Conservation (phyloP, 2,113 vertebrate genomes). For the human region DNA sequence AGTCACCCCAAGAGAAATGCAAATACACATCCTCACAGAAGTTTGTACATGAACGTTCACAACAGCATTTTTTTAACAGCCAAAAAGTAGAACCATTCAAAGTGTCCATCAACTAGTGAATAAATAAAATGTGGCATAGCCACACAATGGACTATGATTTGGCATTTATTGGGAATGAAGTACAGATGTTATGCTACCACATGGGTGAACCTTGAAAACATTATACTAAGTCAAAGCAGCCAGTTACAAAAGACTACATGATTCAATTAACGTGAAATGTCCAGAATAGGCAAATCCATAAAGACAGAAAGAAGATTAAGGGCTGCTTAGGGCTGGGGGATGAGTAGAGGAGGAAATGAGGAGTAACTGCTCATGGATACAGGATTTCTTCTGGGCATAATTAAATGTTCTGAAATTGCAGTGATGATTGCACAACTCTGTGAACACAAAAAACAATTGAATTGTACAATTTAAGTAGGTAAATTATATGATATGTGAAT, state of each 20-base stretch:
- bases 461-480: background rate
- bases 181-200: background rate
- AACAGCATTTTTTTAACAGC: background rate
- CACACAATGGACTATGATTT: background rate
- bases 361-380: background rate
- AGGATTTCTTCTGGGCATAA: background rate
- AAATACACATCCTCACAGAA: conserved; percentile 8
- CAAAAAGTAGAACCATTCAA: background rate
- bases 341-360: background rate
- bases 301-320: background rate
- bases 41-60: background rate
- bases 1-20: background rate
- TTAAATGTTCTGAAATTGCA: conserved; percentile 4
- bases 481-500: background rate
- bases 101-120: background rate
- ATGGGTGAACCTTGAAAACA: background rate
- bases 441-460: background rate
- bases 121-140: background rate
- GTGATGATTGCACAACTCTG: background rate
- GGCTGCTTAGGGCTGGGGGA: background rate
- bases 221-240: background rate
- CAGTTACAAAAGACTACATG: background rate
- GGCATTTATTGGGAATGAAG: background rate
- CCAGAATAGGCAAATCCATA: background rate
- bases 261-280: background rate